Conservation (phyloP, 2,888 invertebrate genomes). For the Polymixis lichenea region DNA sequence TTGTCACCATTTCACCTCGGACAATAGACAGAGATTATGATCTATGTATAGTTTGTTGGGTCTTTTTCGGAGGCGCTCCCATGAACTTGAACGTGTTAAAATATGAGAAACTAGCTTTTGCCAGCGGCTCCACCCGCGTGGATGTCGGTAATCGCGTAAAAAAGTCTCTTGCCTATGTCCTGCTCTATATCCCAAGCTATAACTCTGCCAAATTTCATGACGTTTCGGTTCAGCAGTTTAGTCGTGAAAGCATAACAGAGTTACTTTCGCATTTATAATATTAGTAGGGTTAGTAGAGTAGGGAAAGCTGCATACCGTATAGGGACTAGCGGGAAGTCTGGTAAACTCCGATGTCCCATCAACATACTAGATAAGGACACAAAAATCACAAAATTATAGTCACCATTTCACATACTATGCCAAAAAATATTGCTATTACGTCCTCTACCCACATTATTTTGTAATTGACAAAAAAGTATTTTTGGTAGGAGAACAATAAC, state of each 20-base stretch:
- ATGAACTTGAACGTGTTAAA: neutral
- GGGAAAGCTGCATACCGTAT: neutral
- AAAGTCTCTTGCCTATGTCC: too few relatives aligned
- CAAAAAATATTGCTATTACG: neutral
- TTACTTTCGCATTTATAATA: too few relatives aligned
- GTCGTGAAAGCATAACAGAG: too few relatives aligned
- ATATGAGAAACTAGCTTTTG: neutral
- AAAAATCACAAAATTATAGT: neutral
- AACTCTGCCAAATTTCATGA: too few relatives aligned
- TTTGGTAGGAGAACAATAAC: too few relatives aligned
- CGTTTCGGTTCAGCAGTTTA: too few relatives aligned
- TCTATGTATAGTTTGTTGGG: slow-evolving; percentile 25
- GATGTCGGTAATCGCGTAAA: too few relatives aligned
- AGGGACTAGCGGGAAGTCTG: too few relatives aligned
- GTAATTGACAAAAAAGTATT: neutral
- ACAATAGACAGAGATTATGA: slow-evolving; percentile 25
- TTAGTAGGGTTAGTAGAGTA: too few relatives aligned
- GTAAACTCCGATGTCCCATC: neutral
- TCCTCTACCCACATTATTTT: neutral
- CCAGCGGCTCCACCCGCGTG: too few relatives aligned
- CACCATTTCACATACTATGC: neutral
- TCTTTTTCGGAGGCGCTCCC: slow-evolving; percentile 2
- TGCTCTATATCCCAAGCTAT: too few relatives aligned
- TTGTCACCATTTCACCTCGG: slow-evolving; percentile 30
- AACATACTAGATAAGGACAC: too few relatives aligned